Evolutionary conservation across 1,140 invertebrate genomes (phyloP).

Genomic region (Odontomachus brunneus): DNA sequence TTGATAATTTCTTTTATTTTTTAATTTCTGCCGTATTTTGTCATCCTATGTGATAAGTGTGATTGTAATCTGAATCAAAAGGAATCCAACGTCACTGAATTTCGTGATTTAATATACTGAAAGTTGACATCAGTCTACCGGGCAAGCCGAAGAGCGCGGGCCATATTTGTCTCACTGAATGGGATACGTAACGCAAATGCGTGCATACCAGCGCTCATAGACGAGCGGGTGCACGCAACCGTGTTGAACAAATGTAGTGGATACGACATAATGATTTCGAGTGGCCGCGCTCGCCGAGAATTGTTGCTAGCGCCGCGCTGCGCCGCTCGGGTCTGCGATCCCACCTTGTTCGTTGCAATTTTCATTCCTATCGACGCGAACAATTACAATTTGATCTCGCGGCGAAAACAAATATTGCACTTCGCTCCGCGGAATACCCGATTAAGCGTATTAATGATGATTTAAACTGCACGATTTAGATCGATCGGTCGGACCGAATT

Average conservation of each 20-base stretch:
- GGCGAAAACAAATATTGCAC: conserved; percentile 55
- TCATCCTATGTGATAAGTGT: no score
- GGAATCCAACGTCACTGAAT: no score
- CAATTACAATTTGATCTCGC: conserved; percentile 54
- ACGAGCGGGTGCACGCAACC: conserved; percentile 52
- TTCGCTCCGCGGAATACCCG: conserved; percentile 44
- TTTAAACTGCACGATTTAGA: conserved; percentile 51
- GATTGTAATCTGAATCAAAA: no score
- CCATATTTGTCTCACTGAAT: conserved; percentile 59
- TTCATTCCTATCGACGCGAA: conserved; percentile 61
- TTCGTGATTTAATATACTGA: no score
- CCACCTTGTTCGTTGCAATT: conserved; percentile 63
- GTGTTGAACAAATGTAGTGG: conserved; percentile 74
- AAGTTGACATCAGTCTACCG: no score
- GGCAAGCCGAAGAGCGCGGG: conserved; percentile 50
- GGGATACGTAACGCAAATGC: conserved; percentile 61
- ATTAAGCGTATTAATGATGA: conserved; percentile 59
- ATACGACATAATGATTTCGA: conserved; percentile 76
- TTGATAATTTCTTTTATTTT: no score
- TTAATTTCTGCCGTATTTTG: no score
- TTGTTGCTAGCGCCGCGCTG: conserved; percentile 48
- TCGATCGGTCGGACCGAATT: background rate
- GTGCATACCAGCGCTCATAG: conserved; percentile 28
- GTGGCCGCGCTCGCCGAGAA: conserved; percentile 59
- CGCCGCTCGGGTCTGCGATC: conserved; percentile 43